Evolutionary conservation across 37 sponge, comb jelly and placozoan species (phyloP).

Genomic region (Haliclona indistincta): DNA sequence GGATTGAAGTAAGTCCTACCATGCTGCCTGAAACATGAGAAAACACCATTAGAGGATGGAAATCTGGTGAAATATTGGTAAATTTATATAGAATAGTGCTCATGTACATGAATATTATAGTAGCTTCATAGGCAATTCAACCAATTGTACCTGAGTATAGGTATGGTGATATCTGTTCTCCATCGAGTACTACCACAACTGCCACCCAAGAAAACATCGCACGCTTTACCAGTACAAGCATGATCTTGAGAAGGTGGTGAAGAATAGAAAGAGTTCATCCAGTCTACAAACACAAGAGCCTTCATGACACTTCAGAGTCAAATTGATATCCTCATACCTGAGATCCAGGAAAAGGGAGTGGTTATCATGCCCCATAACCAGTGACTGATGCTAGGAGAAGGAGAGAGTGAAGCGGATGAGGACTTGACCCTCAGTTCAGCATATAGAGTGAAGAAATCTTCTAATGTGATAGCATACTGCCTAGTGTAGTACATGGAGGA

Average conservation of each 20-base stretch:
- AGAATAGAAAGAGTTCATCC: neutral
- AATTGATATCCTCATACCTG: neutral
- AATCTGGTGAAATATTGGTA: no score
- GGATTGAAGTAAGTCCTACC: slow-evolving; percentile 78
- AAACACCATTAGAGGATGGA: no score
- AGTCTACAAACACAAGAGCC: slow-evolving; percentile 22
- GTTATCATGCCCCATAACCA: no score
- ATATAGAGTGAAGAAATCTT: slow-evolving; percentile 41
- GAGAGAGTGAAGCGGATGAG: neutral
- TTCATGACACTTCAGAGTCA: neutral
- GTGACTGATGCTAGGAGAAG: neutral
- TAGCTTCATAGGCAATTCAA: no score
- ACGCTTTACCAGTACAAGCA: neutral
- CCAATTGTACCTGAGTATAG: slow-evolving; percentile 57
- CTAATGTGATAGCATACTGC: slow-evolving; percentile 19
- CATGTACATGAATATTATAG: neutral
- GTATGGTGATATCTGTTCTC: slow-evolving; percentile 65
- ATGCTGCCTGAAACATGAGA: slow-evolving; percentile 39
- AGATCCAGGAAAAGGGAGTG: no score
- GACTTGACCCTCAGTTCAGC: slow-evolving; percentile 25
- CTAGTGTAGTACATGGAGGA: no score
- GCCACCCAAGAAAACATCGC: slow-evolving; percentile 80
- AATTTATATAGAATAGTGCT: neutral
- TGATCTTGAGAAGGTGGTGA: neutral
- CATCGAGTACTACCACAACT: slow-evolving; percentile 75